These are phyloP conservation scores for Aquatica leii DNA, from an alignment of 2,888 invertebrate genomes.

Conservation along the genomic window DNA sequence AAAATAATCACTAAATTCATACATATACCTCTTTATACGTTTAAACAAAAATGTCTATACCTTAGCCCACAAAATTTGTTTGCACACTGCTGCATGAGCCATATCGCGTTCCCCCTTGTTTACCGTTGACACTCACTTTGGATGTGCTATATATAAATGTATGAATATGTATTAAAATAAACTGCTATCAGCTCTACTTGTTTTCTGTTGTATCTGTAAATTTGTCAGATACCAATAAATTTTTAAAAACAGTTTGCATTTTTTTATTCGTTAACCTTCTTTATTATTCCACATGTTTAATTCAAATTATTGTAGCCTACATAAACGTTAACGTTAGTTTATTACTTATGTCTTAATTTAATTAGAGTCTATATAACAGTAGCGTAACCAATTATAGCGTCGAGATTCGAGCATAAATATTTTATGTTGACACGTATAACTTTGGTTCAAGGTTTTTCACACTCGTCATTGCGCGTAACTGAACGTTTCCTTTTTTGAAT, in stretches of 20 bases:
- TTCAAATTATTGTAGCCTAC: no score
- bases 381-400: no score
- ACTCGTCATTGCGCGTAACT: no score
- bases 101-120: conserved; percentile 52
- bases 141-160: conserved; percentile 64
- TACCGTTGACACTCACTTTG: conserved; percentile 62
- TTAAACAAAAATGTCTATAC: conserved; percentile 46
- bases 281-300: no score
- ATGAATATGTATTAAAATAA: conserved; percentile 63
- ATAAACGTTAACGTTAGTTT: no score
- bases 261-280: no score
- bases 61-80: conserved; percentile 57
- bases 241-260: conserved; percentile 58
- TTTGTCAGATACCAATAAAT: conserved; percentile 62
- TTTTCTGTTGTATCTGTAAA: conserved; percentile 63
- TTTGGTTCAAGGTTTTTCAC: no score
- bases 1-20: conserved; percentile 49
- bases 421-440: no score
- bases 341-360: no score
- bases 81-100: conserved; percentile 60
- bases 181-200: conserved; percentile 63
- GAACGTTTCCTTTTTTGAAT: no score
- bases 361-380: no score
- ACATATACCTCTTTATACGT: conserved; percentile 50
- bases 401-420: no score